These are phyloP conservation scores for Cheilosia scutellata DNA, from an alignment of 2,888 invertebrate species.

Conservation along the genomic window DNA sequence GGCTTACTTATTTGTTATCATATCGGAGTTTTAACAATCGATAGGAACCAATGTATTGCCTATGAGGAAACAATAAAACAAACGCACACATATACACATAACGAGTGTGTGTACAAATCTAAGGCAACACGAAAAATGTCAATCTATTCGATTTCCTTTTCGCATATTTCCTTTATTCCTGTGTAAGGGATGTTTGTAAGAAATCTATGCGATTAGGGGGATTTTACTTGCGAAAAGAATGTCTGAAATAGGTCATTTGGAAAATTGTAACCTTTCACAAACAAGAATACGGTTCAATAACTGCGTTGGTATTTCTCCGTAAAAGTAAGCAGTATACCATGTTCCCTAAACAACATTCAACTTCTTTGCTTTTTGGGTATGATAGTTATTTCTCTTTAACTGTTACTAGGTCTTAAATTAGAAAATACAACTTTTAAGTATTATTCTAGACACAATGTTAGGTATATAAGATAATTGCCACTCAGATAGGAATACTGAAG, in stretches of 20 bases:
- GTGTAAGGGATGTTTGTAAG: not conserved
- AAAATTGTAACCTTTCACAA: constrained; percentile 21
- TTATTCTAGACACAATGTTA: not conserved
- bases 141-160: constrained; percentile 25
- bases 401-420: no score
- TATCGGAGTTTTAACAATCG: constrained; percentile 15
- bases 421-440: no score
- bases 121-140: constrained; percentile 7
- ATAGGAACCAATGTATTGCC: constrained; percentile 18
- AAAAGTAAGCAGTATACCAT: not conserved
- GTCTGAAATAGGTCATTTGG: constrained; percentile 29
- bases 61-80: not conserved
- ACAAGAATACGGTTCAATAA: constrained; percentile 24
- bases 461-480: not conserved
- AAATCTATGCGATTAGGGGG: constrained; percentile 7
- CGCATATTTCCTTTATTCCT: constrained; percentile 5
- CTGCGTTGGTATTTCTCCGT: not conserved
- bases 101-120: constrained; percentile 1
- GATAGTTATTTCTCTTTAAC: no score
- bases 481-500: not conserved
- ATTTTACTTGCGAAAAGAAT: constrained; percentile 4
- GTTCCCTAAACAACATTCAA: not conserved
- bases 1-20: constrained; percentile 1
- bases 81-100: not conserved
- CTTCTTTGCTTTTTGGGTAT: no score